Evolutionary conservation across 2,888 invertebrate genomes (phyloP).

Genomic region (Operophtera brumata): DNA sequence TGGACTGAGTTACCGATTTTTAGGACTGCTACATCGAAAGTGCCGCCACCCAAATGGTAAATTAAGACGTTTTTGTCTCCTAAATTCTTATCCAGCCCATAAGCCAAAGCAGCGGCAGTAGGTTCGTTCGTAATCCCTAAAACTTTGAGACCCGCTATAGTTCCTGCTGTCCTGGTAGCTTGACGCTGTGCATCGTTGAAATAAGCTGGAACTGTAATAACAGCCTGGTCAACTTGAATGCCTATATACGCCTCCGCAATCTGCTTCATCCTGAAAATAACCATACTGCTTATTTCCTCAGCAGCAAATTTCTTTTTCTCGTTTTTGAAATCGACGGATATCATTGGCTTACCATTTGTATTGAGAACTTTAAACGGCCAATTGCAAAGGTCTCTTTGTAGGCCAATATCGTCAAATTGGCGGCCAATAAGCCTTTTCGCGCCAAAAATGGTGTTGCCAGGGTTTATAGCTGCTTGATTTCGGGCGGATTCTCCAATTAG

Average conservation of each 20-base stretch:
- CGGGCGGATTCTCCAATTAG: slow-evolving; percentile 63
- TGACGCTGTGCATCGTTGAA: slow-evolving; percentile 62
- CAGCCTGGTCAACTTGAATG: slow-evolving; percentile 54
- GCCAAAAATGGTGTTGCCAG: slow-evolving; percentile 60
- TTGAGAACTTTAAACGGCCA: slow-evolving; percentile 57
- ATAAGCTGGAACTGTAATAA: slow-evolving; percentile 66
- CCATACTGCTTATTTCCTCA: slow-evolving; percentile 64
- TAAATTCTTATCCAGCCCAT: slow-evolving; percentile 49
- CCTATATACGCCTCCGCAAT: slow-evolving; percentile 55
- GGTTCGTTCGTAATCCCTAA: slow-evolving; percentile 62
- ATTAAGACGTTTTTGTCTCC: slow-evolving; percentile 53
- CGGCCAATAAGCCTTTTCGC: slow-evolving; percentile 62
- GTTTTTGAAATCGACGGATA: slow-evolving; percentile 53
- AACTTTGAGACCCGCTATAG: slow-evolving; percentile 59
- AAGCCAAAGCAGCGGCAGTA: slow-evolving; percentile 63
- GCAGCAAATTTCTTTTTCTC: slow-evolving; percentile 52
- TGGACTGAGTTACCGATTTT: slow-evolving; percentile 50
- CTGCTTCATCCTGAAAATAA: slow-evolving; percentile 62
- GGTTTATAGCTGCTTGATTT: slow-evolving; percentile 55
- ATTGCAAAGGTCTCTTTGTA: slow-evolving; percentile 58
- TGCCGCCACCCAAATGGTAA: slow-evolving; percentile 66
- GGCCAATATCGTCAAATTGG: slow-evolving; percentile 54
- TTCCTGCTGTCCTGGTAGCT: slow-evolving; percentile 55
- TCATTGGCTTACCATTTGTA: slow-evolving; percentile 61
- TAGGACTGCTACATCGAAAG: slow-evolving; percentile 61